Evolutionary conservation across 2,113 vertebrate species (phyloP), one percentile per base, ranked within the genome.

Genomic region (Oryzias javanicus): DNA sequence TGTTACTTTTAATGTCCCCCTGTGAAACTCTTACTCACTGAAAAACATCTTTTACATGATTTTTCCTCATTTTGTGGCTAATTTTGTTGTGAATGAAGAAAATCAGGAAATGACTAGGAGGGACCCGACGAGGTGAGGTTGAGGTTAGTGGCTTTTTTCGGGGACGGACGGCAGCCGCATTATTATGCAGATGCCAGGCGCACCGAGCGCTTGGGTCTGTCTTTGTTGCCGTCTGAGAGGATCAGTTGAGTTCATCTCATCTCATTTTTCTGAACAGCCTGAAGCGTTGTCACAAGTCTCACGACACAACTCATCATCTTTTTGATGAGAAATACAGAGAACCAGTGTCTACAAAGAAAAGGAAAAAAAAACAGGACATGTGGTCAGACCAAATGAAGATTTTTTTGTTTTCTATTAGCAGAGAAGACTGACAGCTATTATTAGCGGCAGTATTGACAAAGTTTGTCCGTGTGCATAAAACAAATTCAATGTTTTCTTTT

Each of bases 181-280:
- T 70, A 71, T 66, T 52, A 76, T 70, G 57, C 66, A 55, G 64
- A 62, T 27, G 25, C 59, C 52, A 46, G 66, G 49, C 71, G 45
- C 53, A 41, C 12, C 40, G 59, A 72, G 65, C 75, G 69, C 64
- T 52, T 70, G 47, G 72, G 10, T 47, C 67, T 46, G 1, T 53
- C 64, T 72, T 70, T 54, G 61, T 75, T 65, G 50, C 6, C 16
- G 20, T 47, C 44, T 14, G 14, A 3, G 8, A 64, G 29, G 58
- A 64, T 79, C 61, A 65, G 61, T 72, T 40, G 48, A 60, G 56
- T 72, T 73, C 48, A 66, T 72, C 44, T 41, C 56, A 59, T 69
- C 54, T 65, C 19, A 42, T 66, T 68, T 52, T 52, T 58, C 42
- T 16, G 8, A 42, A 72, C 58, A 66, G 57, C 69, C 62, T 29